These are phyloP conservation scores for Sceloporus undulatus DNA, from an alignment of 2,113 vertebrate genomes.

Conservation along the genomic window DNA sequence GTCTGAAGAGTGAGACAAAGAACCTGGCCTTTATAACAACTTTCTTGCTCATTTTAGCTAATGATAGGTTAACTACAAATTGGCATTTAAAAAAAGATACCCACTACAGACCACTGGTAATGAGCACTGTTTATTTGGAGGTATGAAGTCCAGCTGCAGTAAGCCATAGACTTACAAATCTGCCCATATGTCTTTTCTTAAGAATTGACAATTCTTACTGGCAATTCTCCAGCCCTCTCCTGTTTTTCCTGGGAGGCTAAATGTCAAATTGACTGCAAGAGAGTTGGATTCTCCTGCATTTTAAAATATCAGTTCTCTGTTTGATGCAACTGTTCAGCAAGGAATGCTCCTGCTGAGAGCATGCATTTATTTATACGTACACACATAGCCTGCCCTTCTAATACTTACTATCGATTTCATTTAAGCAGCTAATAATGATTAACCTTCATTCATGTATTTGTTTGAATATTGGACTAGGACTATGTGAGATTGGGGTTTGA, in stretches of 20 bases:
- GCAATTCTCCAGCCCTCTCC: neutral
- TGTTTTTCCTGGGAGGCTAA: neutral
- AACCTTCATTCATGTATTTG: too few relatives aligned
- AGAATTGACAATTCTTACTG: neutral
- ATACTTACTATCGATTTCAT: too few relatives aligned
- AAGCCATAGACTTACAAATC: neutral
- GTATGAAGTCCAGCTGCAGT: neutral
- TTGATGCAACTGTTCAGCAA: conserved; percentile 24
- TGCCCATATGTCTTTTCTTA: neutral
- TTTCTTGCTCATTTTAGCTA: neutral
- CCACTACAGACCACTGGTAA: neutral
- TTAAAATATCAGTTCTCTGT: conserved; percentile 20
- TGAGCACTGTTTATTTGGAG: neutral
- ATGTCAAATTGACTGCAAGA: conserved; percentile 12
- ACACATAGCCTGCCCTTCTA: too few relatives aligned
- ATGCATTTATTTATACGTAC: neutral
- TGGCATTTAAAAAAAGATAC: neutral
- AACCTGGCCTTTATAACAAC: neutral
- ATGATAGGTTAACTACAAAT: neutral
- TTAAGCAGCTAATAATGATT: too few relatives aligned
- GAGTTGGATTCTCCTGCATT: neutral
- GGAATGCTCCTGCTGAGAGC: conserved; percentile 42
- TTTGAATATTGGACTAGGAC: too few relatives aligned
- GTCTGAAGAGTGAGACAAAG: neutral
- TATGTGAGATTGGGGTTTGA: too few relatives aligned